phyloP scores from a whole-genome alignment of 2,113 vertebrate species.

The Numenius arquata region DNA sequence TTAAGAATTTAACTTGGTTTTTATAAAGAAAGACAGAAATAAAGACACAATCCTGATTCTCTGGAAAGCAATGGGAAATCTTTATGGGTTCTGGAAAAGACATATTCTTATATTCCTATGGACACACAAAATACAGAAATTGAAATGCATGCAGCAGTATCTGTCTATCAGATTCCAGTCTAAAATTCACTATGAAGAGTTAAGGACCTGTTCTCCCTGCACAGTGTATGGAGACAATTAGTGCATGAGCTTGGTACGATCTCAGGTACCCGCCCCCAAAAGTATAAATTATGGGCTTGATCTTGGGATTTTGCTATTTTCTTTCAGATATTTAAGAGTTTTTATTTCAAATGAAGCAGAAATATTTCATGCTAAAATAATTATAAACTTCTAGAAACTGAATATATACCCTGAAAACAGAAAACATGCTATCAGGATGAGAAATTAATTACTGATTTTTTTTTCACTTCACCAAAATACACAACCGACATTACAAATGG shows the following conservation, averaged over 20 bases:
- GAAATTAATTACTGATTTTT: background rate
- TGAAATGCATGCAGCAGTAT: accelerated
- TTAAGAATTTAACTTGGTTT: background rate
- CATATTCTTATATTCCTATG: background rate
- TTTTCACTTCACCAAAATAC: background rate
- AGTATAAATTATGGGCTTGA: accelerated
- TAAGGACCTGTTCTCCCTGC: background rate
- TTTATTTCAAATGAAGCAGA: background rate
- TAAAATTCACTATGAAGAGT: background rate
- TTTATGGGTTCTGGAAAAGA: background rate
- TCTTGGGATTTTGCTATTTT: background rate
- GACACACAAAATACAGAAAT: background rate
- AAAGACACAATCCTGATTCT: background rate
- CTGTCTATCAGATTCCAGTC: background rate
- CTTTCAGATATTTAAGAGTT: background rate
- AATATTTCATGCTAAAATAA: background rate
- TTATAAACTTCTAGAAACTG: background rate
- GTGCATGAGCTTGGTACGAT: background rate
- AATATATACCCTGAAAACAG: background rate
- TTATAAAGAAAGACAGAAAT: background rate
- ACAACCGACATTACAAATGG: background rate
- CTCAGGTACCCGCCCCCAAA: background rate
- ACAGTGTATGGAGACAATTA: background rate
- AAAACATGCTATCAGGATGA: background rate
- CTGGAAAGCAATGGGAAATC: background rate